Percentiles rank a stretch among this genome's conserved stretches.
Evolutionary conservation across 2,797 vertebrate species (phyloP).

Genomic region (Thalassophryne amazonica): DNA sequence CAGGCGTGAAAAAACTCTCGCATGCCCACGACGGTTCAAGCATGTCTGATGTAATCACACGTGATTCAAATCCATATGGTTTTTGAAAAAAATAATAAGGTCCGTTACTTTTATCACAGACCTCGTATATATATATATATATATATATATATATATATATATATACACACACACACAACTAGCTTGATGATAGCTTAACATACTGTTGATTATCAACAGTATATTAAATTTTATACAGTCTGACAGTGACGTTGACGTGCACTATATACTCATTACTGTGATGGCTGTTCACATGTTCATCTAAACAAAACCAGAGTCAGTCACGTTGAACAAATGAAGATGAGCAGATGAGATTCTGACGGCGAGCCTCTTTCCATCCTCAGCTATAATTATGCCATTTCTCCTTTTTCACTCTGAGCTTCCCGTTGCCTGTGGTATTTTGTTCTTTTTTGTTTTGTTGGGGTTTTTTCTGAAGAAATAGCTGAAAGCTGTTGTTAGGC

Average conservation of each 20-base stretch:
- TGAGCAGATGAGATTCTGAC: constrained; percentile 64
- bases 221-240: no score
- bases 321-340: constrained; percentile 65
- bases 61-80: no score
- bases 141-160: no score
- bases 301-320: constrained; percentile 54
- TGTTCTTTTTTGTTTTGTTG: constrained; percentile 21
- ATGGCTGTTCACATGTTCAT: constrained; percentile 52
- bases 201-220: no score
- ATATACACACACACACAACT: no score
- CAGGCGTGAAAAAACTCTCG: no score
- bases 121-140: no score
- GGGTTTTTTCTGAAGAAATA: constrained; percentile 19
- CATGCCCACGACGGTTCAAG: no score
- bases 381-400: constrained; percentile 69
- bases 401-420: constrained; percentile 59
- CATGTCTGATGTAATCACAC: no score
- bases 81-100: no score
- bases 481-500: constrained; percentile 42
- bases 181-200: no score
- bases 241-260: constrained; percentile 12
- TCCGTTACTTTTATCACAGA: no score
- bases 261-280: constrained; percentile 49
- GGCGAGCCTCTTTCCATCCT: constrained; percentile 45
- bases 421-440: constrained; percentile 60